A percentile compares a stretch with the other conserved stretches of the same genome.
Evolutionary conservation across 2,888 invertebrate genomes (phyloP).

Genomic region (Salticus scenicus): DNA sequence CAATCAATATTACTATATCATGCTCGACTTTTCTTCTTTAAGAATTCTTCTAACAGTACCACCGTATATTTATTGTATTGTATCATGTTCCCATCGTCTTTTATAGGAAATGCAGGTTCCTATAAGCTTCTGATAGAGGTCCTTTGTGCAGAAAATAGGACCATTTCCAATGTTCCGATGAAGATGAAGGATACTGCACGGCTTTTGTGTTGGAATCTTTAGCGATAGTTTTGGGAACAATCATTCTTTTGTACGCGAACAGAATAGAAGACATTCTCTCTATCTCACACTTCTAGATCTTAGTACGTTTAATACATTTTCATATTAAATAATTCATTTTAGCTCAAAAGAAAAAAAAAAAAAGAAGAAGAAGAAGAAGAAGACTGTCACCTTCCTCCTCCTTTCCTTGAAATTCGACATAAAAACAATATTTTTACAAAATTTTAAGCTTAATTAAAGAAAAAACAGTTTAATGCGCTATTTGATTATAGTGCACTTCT

Average conservation of each 20-base stretch:
- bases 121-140: not conserved
- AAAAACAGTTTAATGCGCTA: too few species aligned
- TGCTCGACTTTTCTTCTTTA: not conserved
- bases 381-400: too few species aligned
- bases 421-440: too few species aligned
- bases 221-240: conserved; percentile 2
- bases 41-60: not conserved
- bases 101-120: not conserved
- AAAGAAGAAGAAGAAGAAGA: too few species aligned
- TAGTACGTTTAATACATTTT: not conserved
- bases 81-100: not conserved
- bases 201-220: not conserved
- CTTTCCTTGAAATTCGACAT: too few species aligned
- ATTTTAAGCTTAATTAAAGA: too few species aligned
- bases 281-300: not conserved
- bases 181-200: conserved; percentile 2
- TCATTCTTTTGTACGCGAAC: not conserved
- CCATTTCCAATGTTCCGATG: not conserved
- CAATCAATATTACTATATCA: not conserved
- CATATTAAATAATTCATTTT: not conserved
- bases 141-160: conserved; percentile 4
- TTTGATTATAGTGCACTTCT: too few species aligned
- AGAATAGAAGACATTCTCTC: not conserved
- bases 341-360: too few species aligned
- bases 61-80: not conserved